Base-by-base conservation (phyloP, 2,888 invertebrate species). In the Zygogramma bicolorata region DNA sequence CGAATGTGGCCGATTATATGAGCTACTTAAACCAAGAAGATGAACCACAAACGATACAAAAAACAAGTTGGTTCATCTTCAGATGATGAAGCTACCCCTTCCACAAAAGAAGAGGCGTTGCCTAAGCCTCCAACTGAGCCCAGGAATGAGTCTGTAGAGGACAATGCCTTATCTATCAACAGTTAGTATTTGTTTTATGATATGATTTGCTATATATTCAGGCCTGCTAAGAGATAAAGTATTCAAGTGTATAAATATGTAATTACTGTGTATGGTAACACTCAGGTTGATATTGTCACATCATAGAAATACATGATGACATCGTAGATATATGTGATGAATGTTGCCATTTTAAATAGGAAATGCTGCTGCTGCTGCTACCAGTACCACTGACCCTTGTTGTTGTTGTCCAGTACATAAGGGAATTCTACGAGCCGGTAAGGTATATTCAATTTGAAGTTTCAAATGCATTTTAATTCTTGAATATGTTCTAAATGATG, bases 301-400 rank as follows among this genome's bases (percentile, higher is more conserved):
- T 40, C 40, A 40, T 40, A 40, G 40, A 40, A 40, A 40, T 40
- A 7, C 5, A 7, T 29, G 29, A 29, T 29, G 29, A 29, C 29
- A 29, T 29, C 29, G 6, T 29, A 29, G 29, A 3, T 5, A 29
- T 29, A 29, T 29, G 29, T 29, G 29, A 29, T 7, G 29, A 40
- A 40, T 40, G 8, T 40, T 40, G 4, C 7, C 3, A 29, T 57
- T 57, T 18, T 22, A 25, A 2, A 57, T 25, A 57, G 25, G 13
- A 57, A 25, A 57, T 57, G 57, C 25, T 57, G 57, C 57, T 3
- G 27, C 3, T 57, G 57, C 57, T 57, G 53, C 53, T 15, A 53
- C 10, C 6, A 3, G 5, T 57, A n/a, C 18, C 6, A 8, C 25
- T 5, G 57, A 3, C 27, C 3, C 27, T 57, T 57, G 22, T 22